Evolutionary conservation across 2,113 vertebrate species (phyloP), one percentile per base, ranked within the genome.

Genomic region (Columbina picui): DNA sequence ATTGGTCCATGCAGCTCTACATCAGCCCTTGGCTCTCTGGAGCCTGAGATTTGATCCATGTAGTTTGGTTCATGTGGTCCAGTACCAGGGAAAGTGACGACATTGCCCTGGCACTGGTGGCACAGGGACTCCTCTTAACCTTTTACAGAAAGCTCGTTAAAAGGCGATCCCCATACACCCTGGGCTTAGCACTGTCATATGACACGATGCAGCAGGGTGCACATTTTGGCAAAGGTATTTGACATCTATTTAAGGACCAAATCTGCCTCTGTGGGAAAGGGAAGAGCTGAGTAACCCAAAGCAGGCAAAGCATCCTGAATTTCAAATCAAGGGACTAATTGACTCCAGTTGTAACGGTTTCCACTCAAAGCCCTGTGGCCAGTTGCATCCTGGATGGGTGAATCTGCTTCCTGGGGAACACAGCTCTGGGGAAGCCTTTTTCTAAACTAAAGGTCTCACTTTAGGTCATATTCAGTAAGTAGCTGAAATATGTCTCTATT

Each of bases 401-500:
- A 80, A 75, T 67, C 56, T 90, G 17, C 8, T 63, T 22, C 60
- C 55, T 4, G 20, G 18, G 23, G 15, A 7, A 21, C 9, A 60
- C 4, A 68, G 26, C 9, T 63, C 34, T 80, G 29, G 25, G 75
- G 30, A 74, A 53, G 5, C 7, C 10, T 81, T 88, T 80, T 75
- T 57, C 60, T 86, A 29, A 91, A 78, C 34, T 12, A 50, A 84
- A 83, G 16, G 27, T 63, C 47, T 84, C 30, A 39, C 71, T 89
- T 86, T 70, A 90, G 64, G 43, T 39, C 75, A 21, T 34, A 75
- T 63, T 84, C 88, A 93, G 7, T 90, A 95, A 89, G 30, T 49
- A 5, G 22, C 67, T 90, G 71, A 90, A 95, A 81, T 92, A 89
- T 12, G 7, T 88, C 52, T 75, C 43, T 69, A 27, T 85, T 86